These are phyloP conservation scores for Neolamprologus modestus DNA, from an alignment of 2,113 vertebrate genomes.

Conservation along the genomic window DNA sequence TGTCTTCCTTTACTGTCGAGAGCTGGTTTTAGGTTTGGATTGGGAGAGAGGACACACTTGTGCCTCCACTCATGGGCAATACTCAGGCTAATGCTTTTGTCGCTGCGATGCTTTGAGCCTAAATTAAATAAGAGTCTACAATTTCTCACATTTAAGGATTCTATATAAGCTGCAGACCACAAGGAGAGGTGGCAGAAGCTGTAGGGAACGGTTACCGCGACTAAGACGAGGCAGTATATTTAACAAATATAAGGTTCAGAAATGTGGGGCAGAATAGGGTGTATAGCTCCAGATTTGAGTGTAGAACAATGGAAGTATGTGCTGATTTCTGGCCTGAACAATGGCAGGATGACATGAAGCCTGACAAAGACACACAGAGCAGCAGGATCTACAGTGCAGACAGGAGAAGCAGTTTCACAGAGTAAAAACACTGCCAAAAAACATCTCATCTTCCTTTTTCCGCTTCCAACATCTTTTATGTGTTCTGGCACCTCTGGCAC, in stretches of 20 bases:
- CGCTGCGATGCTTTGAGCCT: not conserved
- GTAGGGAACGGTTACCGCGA: not conserved
- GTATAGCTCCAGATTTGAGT: conserved; percentile 37
- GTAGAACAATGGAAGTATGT: conserved; percentile 59
- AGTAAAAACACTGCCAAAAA: conserved; percentile 41
- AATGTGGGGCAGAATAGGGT: conserved; percentile 29
- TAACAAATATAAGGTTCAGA: conserved; percentile 37
- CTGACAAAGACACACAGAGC: conserved; percentile 49
- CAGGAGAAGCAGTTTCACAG: conserved; percentile 34
- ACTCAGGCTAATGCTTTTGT: not conserved
- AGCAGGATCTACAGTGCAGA: conserved; percentile 46
- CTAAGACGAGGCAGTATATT: conserved; percentile 22
- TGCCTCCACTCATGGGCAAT: not conserved
- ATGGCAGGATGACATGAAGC: conserved; percentile 70
- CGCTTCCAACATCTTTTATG: conserved; percentile 50
- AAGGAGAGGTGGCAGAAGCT: not conserved
- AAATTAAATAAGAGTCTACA: not conserved
- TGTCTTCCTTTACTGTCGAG: conserved; percentile 40
- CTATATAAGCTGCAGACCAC: not conserved
- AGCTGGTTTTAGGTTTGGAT: not conserved
- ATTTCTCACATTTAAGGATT: not conserved
- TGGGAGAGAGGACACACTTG: not conserved
- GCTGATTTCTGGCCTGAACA: conserved; percentile 60
- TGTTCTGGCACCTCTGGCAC: conserved; percentile 50
- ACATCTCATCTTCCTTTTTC: conserved; percentile 40